Conservation (phyloP, 2,888 invertebrate species). For the Endomychus coccineus region DNA sequence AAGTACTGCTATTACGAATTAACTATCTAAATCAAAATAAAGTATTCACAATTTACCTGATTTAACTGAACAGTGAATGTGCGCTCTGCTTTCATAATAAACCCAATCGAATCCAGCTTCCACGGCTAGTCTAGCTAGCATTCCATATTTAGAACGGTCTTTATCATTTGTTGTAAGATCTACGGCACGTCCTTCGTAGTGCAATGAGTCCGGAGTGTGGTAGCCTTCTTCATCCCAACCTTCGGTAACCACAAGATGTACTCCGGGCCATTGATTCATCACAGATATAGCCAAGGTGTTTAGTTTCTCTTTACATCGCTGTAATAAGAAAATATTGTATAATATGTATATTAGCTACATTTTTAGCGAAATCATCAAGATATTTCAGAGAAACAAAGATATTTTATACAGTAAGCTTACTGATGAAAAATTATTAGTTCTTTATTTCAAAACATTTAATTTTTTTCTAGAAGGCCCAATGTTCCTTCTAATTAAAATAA, state of each 20-base stretch:
- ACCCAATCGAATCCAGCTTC: slow-evolving; percentile 99
- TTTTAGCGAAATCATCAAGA: too few relatives aligned
- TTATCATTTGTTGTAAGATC: slow-evolving; percentile 93
- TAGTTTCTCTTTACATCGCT: slow-evolving; percentile 94
- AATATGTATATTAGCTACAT: too few relatives aligned
- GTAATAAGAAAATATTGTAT: slow-evolving; percentile 50
- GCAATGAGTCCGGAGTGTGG: slow-evolving; percentile 74
- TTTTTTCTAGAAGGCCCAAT: too few relatives aligned
- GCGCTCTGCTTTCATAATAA: slow-evolving; percentile 88
- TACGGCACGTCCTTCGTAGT: slow-evolving; percentile 95
- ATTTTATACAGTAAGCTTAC: too few relatives aligned
- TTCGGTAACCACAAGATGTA: slow-evolving; percentile 84
- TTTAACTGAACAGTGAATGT: slow-evolving; percentile 96
- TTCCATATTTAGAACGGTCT: slow-evolving; percentile 88
- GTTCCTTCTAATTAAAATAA: too few relatives aligned
- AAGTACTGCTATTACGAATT: too few relatives aligned
- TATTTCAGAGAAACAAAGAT: too few relatives aligned
- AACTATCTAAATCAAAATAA: too few relatives aligned
- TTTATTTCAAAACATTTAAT: too few relatives aligned
- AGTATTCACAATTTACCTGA: slow-evolving; percentile 83
- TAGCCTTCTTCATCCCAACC: slow-evolving; percentile 89
- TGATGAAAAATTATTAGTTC: too few relatives aligned
- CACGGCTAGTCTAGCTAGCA: slow-evolving; percentile 90
- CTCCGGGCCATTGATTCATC: slow-evolving; percentile 98
- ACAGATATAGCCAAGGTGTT: slow-evolving; percentile 92